These are phyloP conservation scores for Magallana nippona DNA, from an alignment of 2,888 invertebrate genomes.

Conservation along the genomic window DNA sequence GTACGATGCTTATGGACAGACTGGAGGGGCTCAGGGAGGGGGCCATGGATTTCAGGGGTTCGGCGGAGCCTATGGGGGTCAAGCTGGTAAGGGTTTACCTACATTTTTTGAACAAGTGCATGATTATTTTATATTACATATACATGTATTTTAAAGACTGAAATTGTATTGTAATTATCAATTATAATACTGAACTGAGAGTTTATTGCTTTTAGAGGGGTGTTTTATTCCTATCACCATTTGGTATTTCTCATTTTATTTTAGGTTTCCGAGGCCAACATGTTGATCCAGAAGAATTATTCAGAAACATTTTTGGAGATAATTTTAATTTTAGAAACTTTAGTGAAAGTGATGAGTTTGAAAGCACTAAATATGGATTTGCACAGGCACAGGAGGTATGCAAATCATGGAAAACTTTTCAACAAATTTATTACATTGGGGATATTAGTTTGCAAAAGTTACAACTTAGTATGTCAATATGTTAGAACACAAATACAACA, in stretches of 20 bases:
- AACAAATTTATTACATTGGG: no score
- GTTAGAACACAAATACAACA: no score
- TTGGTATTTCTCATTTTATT: no score
- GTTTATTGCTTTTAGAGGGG: no score
- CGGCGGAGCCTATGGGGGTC: constrained; percentile 39
- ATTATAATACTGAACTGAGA: no score
- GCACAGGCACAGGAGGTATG: constrained; percentile 93
- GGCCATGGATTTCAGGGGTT: constrained; percentile 54
- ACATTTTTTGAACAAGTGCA: no score
- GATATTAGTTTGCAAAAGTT: not conserved
- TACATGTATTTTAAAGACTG: no score
- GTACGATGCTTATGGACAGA: constrained; percentile 94
- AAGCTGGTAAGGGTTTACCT: not conserved
- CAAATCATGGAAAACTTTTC: not conserved
- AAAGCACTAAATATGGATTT: constrained; percentile 93
- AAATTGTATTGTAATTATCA: no score
- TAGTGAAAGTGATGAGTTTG: constrained; percentile 88
- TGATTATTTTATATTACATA: no score
- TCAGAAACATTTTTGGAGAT: constrained; percentile 92
- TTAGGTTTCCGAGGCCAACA: constrained; percentile 68
- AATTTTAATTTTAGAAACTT: constrained; percentile 83
- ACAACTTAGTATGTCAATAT: not conserved
- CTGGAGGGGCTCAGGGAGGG: constrained; percentile 60
- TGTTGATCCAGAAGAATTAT: constrained; percentile 97
- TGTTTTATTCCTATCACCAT: no score